Percentiles rank a stretch among this genome's conserved stretches.
Conservation (phyloP, 2,113 vertebrate genomes). For the Podocnemis expansa region DNA sequence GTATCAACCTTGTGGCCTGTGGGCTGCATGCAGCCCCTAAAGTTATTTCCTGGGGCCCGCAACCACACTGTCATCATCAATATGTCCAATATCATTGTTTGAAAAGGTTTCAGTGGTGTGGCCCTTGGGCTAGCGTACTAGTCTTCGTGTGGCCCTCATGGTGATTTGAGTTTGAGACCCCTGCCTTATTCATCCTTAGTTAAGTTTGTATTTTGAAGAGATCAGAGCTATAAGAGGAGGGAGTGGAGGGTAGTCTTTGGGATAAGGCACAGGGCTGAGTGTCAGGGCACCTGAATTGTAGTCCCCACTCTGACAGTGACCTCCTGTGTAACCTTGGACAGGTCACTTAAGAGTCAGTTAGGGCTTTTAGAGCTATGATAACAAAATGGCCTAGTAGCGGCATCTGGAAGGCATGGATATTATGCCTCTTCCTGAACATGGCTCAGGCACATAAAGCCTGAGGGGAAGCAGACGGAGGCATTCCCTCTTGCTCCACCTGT, state of each 20-base stretch:
- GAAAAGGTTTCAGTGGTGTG: no score
- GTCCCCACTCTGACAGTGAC: not conserved
- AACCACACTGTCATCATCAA: no score
- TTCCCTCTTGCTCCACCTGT: not conserved
- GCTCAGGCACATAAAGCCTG: not conserved
- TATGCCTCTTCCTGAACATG: rapidly evolving
- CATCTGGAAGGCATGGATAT: rapidly evolving
- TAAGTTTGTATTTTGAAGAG: not conserved
- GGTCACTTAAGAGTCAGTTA: not conserved
- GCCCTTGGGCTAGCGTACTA: no score
- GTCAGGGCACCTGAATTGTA: not conserved
- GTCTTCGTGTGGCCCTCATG: no score
- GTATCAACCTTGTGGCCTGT: no score
- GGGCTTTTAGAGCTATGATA: not conserved
- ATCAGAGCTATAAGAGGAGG: not conserved
- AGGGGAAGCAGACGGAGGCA: not conserved
- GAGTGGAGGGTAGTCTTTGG: not conserved
- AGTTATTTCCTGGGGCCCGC: no score
- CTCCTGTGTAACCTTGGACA: rapidly evolving
- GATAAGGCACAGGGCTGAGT: not conserved
- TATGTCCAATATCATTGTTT: no score
- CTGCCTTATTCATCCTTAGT: not conserved
- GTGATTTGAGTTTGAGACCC: no score
- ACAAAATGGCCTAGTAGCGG: not conserved
- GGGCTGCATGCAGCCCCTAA: no score